Percentiles rank a stretch among this genome's conserved stretches.
These are phyloP conservation scores for Catalaphyllia jardinei DNA, from an alignment of 64 coral and sea anemone species.

Conservation along the genomic window DNA sequence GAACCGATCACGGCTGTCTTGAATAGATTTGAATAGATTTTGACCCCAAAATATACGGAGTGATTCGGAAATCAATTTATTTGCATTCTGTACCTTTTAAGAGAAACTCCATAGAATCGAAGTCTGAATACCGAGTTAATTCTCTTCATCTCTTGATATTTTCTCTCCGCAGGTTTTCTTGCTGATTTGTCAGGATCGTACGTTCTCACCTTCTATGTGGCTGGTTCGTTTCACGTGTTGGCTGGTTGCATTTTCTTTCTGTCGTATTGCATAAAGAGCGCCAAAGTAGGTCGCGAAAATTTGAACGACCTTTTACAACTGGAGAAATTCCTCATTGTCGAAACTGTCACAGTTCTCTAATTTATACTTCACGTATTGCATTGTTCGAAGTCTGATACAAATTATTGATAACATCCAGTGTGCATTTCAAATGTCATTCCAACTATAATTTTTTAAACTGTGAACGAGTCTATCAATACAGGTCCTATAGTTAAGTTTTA, in stretches of 20 bases:
- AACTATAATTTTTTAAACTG: background rate
- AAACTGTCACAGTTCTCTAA: constrained; percentile 9
- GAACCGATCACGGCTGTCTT: too few relatives aligned
- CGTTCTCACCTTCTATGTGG: background rate
- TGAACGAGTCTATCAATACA: background rate
- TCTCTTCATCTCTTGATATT: background rate
- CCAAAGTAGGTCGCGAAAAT: background rate
- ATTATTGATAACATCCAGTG: too few relatives aligned
- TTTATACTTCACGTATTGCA: too few relatives aligned
- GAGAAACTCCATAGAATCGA: too few relatives aligned
- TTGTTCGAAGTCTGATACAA: too few relatives aligned
- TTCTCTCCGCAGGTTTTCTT: background rate
- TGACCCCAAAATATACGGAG: too few relatives aligned
- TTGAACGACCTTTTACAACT: background rate
- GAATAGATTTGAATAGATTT: too few relatives aligned
- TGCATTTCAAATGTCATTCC: too few relatives aligned
- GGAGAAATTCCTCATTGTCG: constrained; percentile 5
- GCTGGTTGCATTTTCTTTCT: constrained; percentile 2
- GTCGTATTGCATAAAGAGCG: background rate
- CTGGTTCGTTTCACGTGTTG: background rate
- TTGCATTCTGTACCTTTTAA: too few relatives aligned
- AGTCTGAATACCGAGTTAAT: too few relatives aligned
- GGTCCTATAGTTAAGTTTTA: too few relatives aligned
- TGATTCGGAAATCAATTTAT: too few relatives aligned
- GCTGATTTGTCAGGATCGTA: constrained; percentile 6